Percentiles rank a stretch among this genome's conserved stretches.
These are phyloP conservation scores for Staurois parvus DNA, from an alignment of 2,797 vertebrate genomes.

Conservation along the genomic window DNA sequence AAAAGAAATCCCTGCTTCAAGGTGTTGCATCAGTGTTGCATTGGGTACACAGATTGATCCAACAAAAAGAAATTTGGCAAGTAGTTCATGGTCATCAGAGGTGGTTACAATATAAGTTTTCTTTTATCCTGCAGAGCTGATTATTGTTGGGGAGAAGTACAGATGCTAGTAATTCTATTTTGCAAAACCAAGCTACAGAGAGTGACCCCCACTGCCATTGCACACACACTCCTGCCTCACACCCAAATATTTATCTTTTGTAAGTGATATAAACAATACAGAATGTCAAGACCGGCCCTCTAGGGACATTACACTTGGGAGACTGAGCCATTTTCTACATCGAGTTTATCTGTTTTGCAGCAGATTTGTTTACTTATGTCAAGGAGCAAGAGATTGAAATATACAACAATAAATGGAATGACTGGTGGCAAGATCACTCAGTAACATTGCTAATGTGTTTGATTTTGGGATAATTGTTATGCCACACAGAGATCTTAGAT, in stretches of 20 bases:
- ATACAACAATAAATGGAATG: slow-evolving; percentile 45
- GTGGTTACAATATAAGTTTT: no score
- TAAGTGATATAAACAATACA: slow-evolving; percentile 57
- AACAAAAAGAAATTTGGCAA: no score
- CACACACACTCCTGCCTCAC: slow-evolving; percentile 27
- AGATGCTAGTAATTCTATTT: background rate
- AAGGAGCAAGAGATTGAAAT: slow-evolving; percentile 45
- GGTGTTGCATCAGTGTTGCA: no score
- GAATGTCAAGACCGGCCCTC: slow-evolving; percentile 41
- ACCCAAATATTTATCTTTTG: slow-evolving; percentile 57
- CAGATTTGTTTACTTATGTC: slow-evolving; percentile 59
- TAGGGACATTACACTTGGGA: slow-evolving; percentile 37
- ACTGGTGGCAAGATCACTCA: slow-evolving; percentile 48
- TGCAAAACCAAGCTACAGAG: background rate
- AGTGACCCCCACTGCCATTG: slow-evolving; percentile 41
- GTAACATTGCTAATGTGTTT: slow-evolving; percentile 31
- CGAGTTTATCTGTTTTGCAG: slow-evolving; percentile 49
- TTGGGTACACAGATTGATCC: no score
- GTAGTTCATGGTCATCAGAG: no score
- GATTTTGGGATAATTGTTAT: slow-evolving; percentile 31
- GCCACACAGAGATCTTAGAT: slow-evolving; percentile 30
- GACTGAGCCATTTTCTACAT: slow-evolving; percentile 34
- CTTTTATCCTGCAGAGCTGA: background rate
- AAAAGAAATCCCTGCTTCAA: no score
- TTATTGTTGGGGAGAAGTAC: background rate